Evolutionary conservation across 1,140 invertebrate species (phyloP).

Genomic region (Telenomus remus): DNA sequence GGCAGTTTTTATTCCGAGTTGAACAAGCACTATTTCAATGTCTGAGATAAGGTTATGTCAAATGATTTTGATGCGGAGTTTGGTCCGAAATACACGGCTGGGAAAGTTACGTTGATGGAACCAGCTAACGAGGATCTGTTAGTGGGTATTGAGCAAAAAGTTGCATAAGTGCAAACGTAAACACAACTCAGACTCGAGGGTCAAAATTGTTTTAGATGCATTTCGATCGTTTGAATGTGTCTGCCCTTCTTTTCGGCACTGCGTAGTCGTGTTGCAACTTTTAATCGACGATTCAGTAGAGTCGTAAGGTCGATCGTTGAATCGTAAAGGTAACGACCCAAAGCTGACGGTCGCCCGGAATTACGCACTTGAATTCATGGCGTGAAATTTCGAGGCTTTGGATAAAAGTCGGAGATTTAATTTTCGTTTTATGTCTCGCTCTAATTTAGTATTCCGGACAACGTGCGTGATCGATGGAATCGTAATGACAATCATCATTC

Average conservation of each 20-base stretch:
- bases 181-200: constrained; percentile 6
- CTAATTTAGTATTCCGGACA: background rate
- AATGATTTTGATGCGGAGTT: too few relatives aligned
- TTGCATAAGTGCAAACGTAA: too few relatives aligned
- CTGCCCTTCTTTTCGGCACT: constrained; percentile 6
- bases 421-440: background rate
- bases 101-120: too few relatives aligned
- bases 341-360: constrained; percentile 16
- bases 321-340: constrained; percentile 32
- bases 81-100: too few relatives aligned
- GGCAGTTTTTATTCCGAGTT: too few relatives aligned
- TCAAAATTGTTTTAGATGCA: constrained; percentile 17
- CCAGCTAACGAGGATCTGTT: too few relatives aligned
- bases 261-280: constrained; percentile 37
- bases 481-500: too few relatives aligned
- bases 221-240: constrained; percentile 1
- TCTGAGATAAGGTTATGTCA: too few relatives aligned
- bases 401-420: background rate
- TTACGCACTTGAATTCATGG: constrained; percentile 24
- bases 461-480: background rate
- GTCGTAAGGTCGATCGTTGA: constrained; percentile 23
- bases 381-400: constrained; percentile 1
- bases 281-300: constrained; percentile 38
- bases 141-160: too few relatives aligned
- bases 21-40: too few relatives aligned